Percentiles rank a stretch among this genome's conserved stretches.
These are phyloP conservation scores for Hypotaenidia okinawae DNA, from an alignment of 2,797 vertebrate genomes.

Conservation along the genomic window DNA sequence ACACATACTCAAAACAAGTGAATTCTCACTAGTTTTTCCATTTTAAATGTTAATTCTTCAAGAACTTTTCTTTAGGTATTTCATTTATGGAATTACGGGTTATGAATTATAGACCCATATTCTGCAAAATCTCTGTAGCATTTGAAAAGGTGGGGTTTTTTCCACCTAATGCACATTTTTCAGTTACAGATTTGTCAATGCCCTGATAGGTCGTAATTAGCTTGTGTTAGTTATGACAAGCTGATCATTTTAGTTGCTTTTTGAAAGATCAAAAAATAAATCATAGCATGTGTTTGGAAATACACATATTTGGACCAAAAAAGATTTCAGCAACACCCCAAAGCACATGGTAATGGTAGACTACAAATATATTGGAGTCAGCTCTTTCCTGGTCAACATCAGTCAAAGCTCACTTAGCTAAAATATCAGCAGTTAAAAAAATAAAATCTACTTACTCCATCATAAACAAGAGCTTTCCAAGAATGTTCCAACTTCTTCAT, in stretches of 20 bases:
- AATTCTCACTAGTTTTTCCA: not conserved
- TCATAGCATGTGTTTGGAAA: not conserved
- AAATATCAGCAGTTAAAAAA: not conserved
- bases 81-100: not conserved
- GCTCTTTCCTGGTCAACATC: not conserved
- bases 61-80: not conserved
- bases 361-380: not conserved
- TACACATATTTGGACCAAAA: not conserved
- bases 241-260: not conserved
- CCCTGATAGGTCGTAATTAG: not conserved
- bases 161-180: not conserved
- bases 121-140: not conserved
- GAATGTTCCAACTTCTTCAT: slow-evolving; percentile 99
- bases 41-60: not conserved
- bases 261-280: not conserved
- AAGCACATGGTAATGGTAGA: not conserved
- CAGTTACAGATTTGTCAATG: not conserved
- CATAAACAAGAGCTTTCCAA: slow-evolving; percentile 98
- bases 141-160: not conserved
- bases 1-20: not conserved
- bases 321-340: not conserved
- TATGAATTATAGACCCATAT: not conserved
- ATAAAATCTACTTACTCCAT: slow-evolving; percentile 86
- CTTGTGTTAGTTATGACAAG: not conserved
- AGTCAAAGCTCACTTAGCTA: not conserved